phyloP scores from a whole-genome alignment of 2,888 invertebrate genomes.

The Drosophila pseudotalamancana region DNA sequence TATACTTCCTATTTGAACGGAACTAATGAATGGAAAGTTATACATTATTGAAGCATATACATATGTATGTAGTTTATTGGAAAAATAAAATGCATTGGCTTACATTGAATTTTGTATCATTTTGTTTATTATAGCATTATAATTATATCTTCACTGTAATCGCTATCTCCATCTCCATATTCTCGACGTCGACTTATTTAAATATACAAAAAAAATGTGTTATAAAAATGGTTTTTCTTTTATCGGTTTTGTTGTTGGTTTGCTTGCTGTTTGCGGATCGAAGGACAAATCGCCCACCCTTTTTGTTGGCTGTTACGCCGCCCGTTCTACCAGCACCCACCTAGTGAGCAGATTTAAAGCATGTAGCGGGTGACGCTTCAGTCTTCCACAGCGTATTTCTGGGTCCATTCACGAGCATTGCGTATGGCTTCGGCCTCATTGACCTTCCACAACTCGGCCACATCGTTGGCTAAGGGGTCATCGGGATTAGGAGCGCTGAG shows the following conservation, averaged over 20 bases:
- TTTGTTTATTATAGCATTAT: conserved; percentile 49
- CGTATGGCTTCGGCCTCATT: conserved; percentile 98
- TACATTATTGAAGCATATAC: not conserved
- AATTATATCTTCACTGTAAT: conserved; percentile 30
- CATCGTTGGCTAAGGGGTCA: conserved; percentile 98
- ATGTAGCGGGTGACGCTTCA: conserved; percentile 24
- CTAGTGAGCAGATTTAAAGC: conserved; percentile 13
- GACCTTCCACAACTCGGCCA: conserved; percentile 99
- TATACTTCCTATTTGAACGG: no score
- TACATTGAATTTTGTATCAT: conserved; percentile 15
- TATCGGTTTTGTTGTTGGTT: conserved; percentile 27
- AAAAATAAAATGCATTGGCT: conserved; percentile 2
- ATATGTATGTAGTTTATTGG: conserved; percentile 15
- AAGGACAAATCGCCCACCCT: conserved; percentile 13
- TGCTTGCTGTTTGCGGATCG: conserved; percentile 24
- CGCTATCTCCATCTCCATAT: conserved; percentile 26
- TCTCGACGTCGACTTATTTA: conserved; percentile 44
- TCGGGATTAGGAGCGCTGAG: conserved; percentile 99
- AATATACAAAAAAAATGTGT: conserved; percentile 53
- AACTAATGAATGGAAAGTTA: not conserved
- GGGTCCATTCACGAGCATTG: conserved; percentile 96
- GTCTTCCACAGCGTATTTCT: conserved; percentile 89
- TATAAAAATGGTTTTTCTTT: conserved; percentile 30
- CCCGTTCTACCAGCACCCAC: conserved; percentile 8
- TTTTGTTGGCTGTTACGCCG: conserved; percentile 3